These are phyloP conservation scores for Drosophila suzukii DNA, from an alignment of 1,140 invertebrate genomes.

Conservation along the genomic window DNA sequence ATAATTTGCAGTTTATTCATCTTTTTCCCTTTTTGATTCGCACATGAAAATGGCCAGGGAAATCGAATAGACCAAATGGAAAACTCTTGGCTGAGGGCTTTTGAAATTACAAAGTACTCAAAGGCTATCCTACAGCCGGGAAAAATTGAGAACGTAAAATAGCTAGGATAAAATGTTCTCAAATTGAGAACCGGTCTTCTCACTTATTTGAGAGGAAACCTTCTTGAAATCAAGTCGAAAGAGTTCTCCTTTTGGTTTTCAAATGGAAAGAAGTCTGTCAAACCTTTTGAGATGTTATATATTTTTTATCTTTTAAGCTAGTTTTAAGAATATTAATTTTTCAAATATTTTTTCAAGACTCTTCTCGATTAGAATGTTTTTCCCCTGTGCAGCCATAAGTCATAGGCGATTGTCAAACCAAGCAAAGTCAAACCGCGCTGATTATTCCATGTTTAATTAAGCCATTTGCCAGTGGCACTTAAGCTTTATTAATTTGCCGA, in stretches of 20 bases:
- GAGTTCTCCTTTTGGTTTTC: no score
- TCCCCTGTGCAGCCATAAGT: not conserved
- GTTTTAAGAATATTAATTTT: no score
- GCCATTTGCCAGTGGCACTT: conserved; percentile 52
- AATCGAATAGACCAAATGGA: conserved; percentile 27
- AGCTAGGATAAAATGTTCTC: no score
- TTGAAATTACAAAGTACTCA: no score
- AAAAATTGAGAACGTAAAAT: no score
- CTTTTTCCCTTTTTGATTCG: conserved; percentile 18
- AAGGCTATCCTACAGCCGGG: no score
- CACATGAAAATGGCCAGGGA: conserved; percentile 63
- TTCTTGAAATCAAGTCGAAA: no score
- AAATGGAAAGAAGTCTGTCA: no score
- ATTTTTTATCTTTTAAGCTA: not conserved
- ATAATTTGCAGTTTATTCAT: conserved; percentile 71
- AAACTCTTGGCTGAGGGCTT: conserved; percentile 5
- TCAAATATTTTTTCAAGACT: no score
- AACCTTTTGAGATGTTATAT: no score
- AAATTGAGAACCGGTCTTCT: no score
- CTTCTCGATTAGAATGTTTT: not conserved
- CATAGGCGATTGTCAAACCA: conserved; percentile 56
- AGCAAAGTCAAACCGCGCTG: conserved; percentile 15
- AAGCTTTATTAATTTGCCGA: conserved; percentile 75
- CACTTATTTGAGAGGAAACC: no score
- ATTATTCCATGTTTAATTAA: conserved; percentile 74